A percentile compares a stretch with the other conserved stretches of the same genome.
phyloP scores from a whole-genome alignment of 2,113 vertebrate genomes.

The Mesembrinibis cayennensis region DNA sequence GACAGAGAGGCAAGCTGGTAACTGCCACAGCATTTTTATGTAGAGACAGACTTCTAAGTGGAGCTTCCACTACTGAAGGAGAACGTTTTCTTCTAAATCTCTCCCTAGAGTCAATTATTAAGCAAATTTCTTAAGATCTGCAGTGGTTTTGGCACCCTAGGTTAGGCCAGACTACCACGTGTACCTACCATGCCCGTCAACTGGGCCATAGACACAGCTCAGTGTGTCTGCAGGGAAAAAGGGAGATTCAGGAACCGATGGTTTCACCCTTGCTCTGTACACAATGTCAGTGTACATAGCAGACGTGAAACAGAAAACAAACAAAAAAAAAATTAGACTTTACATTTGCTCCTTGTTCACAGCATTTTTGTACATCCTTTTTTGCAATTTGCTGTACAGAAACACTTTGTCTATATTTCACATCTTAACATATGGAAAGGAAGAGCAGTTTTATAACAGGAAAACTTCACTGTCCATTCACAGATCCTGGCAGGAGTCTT shows the following conservation, averaged over 20 bases:
- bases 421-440: background rate
- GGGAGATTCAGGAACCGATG: fast-evolving
- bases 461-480: background rate
- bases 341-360: background rate
- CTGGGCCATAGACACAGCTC: background rate
- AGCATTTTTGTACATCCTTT: background rate
- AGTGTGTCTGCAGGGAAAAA: background rate
- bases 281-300: background rate
- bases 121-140: background rate
- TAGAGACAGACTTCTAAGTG: background rate
- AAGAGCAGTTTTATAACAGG: background rate
- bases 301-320: background rate
- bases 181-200: background rate
- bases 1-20: background rate
- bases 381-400: background rate
- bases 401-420: background rate
- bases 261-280: background rate
- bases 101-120: background rate
- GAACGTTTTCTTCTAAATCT: background rate
- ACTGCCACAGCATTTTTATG: background rate
- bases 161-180: background rate
- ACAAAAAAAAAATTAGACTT: background rate
- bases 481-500: background rate
- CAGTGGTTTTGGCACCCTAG: background rate
- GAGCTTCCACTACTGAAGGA: background rate